Percentiles rank a stretch among this genome's conserved stretches.
phyloP scores from a whole-genome alignment of 2,113 vertebrate species.

The Todiramphus chloris region DNA sequence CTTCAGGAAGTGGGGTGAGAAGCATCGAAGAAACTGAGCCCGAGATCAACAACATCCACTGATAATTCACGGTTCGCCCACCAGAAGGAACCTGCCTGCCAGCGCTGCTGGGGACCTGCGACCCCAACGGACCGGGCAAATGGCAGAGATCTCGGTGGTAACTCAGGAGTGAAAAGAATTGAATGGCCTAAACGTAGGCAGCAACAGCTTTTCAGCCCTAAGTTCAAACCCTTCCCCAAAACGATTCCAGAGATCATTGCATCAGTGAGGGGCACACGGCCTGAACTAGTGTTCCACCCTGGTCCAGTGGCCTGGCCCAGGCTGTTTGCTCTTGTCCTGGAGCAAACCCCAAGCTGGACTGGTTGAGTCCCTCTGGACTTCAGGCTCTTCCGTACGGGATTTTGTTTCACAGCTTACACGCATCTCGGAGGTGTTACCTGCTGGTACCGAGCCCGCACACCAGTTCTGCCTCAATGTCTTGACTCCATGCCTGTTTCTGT shows the following conservation, averaged over 20 bases:
- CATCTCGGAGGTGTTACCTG: accelerated
- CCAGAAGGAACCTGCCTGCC: background rate
- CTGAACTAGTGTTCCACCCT: background rate
- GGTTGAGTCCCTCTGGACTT: background rate
- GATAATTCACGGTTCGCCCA: no score
- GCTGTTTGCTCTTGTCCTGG: background rate
- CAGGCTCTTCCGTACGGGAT: background rate
- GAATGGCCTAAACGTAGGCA: background rate
- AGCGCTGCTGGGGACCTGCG: background rate
- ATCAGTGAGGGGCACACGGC: background rate
- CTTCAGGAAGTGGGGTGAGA: background rate
- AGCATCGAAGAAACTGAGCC: background rate
- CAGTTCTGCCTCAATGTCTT: background rate
- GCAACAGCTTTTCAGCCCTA: background rate
- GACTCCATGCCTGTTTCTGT: background rate
- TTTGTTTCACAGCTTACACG: background rate
- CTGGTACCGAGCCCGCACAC: background rate
- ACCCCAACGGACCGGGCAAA: background rate
- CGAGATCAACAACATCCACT: background rate
- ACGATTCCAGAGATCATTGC: background rate
- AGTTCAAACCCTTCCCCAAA: background rate
- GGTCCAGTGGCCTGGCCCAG: background rate
- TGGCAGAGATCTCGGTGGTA: background rate
- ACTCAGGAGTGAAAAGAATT: background rate
- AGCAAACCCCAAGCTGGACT: background rate